phyloP scores from a whole-genome alignment of 2,888 invertebrate species.

The Melieria crassipennis region DNA sequence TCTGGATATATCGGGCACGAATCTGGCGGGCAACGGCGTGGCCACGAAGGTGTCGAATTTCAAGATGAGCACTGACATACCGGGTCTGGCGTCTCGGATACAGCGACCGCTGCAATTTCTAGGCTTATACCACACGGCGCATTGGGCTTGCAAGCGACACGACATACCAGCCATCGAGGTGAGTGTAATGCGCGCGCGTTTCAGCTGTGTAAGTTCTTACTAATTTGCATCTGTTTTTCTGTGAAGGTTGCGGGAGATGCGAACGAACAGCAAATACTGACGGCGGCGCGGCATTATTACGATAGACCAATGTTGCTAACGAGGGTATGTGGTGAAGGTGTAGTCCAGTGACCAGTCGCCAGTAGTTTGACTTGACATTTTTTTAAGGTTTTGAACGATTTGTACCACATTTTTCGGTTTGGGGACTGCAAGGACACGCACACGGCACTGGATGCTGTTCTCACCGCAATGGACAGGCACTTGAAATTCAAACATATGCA shows the following conservation, averaged over 20 bases:
- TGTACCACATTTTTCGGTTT: constrained; percentile 87
- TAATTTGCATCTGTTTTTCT: constrained; percentile 25
- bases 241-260: constrained; percentile 88
- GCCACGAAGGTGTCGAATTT: constrained; percentile 68
- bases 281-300: constrained; percentile 84
- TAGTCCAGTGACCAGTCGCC: background rate
- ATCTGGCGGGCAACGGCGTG: constrained; percentile 88
- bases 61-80: constrained; percentile 74
- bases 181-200: constrained; percentile 51
- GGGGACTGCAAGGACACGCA: constrained; percentile 82
- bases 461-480: constrained; percentile 91
- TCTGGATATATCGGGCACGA: constrained; percentile 95
- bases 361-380: constrained; percentile 8
- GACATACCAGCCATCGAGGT: constrained; percentile 91
- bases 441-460: constrained; percentile 80
- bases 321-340: constrained; percentile 51
- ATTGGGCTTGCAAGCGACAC: constrained; percentile 89
- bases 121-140: constrained; percentile 88
- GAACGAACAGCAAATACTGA: constrained; percentile 88
- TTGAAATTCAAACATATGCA: constrained; percentile 89
- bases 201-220: background rate
- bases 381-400: constrained; percentile 83
- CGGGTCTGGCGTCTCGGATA: constrained; percentile 82
- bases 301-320: constrained; percentile 84
- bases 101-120: constrained; percentile 85